These are phyloP conservation scores for Aphelocoma coerulescens DNA, from an alignment of 2,113 vertebrate species.

Conservation along the genomic window DNA sequence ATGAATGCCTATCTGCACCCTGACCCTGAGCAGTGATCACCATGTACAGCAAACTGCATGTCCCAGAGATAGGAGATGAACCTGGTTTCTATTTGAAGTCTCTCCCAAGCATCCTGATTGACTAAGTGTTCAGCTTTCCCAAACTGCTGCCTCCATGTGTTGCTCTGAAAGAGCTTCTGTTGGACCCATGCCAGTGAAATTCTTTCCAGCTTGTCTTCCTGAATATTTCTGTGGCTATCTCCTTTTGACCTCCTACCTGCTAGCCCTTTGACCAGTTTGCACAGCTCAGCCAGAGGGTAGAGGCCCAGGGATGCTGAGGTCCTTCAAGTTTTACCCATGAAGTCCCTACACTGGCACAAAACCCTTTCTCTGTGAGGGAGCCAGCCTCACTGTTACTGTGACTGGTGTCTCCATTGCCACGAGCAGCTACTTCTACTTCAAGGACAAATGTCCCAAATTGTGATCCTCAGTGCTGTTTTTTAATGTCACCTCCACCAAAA, in stretches of 20 bases:
- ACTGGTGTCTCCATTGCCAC: neutral
- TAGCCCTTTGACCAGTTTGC: neutral
- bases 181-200: rapidly evolving
- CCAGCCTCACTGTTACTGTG: rapidly evolving
- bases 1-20: neutral
- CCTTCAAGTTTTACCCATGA: neutral
- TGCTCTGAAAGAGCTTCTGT: neutral
- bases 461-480: neutral
- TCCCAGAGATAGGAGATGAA: neutral
- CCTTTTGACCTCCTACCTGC: neutral
- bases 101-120: neutral
- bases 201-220: neutral
- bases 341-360: rapidly evolving
- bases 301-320: neutral
- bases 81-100: neutral
- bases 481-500: neutral
- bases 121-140: neutral
- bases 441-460: neutral
- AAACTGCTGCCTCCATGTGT: neutral
- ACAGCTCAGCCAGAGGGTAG: neutral
- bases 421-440: neutral
- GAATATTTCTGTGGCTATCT: neutral
- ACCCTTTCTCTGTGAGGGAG: neutral
- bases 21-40: neutral
- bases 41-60: neutral